Base-by-base conservation (phyloP, 2,797 vertebrate species). In the Cygnus olor region DNA sequence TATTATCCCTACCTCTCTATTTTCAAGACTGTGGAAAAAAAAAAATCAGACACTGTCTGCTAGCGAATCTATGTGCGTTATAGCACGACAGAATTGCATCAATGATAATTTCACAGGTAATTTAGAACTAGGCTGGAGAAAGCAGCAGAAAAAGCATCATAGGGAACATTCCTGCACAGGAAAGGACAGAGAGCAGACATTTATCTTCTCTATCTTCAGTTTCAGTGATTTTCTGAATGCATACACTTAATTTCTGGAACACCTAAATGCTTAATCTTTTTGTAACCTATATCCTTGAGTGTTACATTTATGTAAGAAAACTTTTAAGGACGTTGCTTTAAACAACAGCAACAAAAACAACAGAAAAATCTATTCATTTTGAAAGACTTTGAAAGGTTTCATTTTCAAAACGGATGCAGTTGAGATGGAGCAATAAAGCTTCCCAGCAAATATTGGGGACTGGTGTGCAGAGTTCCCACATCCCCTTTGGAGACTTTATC, bases 401-500 rank as follows among this genome's bases (percentile, higher is more conserved):
- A 19, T 72, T 93, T 84, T 86, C 74, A 91, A 83, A 89, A 93
- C 49, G 65, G 82, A 80, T 60, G 51, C 24, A 15, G 80, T 64
- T 5, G 9, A 94, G 74, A 40, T 36, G 68, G 69, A 93, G 68
- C 73, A 94, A 94, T 73, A 86, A 87, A 93, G 44, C 49, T 92
- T 96, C 74, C 58, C 78, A 92, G 91, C 57, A 89, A 96, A 95
- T 94, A 85, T 51, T 94, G 40, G 83, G 90, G 83, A 86, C 91
- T 85, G 20, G 66, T 12, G 45, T 61, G 34, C 40, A 30, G 45
- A 94, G 91, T 84, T 97, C 83, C 83, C 74, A 76, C 0, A 1
- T 89, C 85, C 79, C 92, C 93, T 96, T 95, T 87, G 88, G 95
- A 96, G 90, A 94, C 85, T 93, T 94, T 76, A 89, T 92, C 87